Percentiles rank a stretch among this genome's conserved stretches.
Evolutionary conservation across 2,888 invertebrate genomes (phyloP).

Genomic region (Gisinianus flammeolus): DNA sequence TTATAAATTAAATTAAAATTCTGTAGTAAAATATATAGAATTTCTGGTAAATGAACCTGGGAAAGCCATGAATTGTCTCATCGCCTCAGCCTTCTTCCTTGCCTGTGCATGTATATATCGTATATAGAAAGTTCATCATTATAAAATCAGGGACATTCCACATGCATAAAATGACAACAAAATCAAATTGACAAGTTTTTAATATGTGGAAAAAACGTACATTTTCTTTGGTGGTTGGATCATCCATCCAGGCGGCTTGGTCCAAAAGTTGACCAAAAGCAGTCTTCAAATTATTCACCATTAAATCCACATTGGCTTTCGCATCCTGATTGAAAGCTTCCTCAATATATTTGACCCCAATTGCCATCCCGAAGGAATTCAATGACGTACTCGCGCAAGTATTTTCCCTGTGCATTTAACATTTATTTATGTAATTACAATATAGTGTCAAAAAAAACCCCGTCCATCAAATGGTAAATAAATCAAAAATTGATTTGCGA

Average conservation of each 20-base stretch:
- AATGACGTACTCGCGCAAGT: constrained; percentile 48
- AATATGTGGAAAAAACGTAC: too few species aligned
- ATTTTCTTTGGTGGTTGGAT: constrained; percentile 70
- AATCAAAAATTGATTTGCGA: neutral
- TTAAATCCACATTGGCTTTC: constrained; percentile 64
- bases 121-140: neutral
- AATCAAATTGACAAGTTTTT: too few species aligned
- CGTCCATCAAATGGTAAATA: neutral
- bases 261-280: constrained; percentile 75
- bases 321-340: constrained; percentile 49
- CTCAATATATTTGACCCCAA: constrained; percentile 54
- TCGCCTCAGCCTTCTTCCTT: constrained; percentile 70
- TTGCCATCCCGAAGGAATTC: constrained; percentile 54
- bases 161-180: too few species aligned
- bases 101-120: neutral
- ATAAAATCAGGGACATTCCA: too few species aligned
- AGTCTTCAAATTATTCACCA: constrained; percentile 75
- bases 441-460: neutral
- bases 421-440: neutral
- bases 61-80: constrained; percentile 79
- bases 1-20: too few species aligned
- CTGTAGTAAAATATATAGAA: too few species aligned
- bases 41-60: too few species aligned
- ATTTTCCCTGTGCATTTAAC: too few species aligned
- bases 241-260: constrained; percentile 83